Conservation (phyloP, 2,797 vertebrate species). For the Morelia viridis region DNA sequence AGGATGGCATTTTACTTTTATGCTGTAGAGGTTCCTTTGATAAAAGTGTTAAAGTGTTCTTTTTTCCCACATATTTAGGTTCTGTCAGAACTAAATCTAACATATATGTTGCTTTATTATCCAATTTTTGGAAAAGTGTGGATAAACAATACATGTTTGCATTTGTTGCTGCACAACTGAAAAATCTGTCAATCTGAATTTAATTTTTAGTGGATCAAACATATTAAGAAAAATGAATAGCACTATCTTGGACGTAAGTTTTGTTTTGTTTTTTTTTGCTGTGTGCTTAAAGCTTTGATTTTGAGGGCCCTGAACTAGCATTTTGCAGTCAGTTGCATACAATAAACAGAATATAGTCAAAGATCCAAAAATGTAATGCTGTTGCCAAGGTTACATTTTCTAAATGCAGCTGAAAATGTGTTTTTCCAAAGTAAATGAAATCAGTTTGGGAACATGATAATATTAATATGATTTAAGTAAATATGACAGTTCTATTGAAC, state of each 20-base stretch:
- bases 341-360: conserved; percentile 75
- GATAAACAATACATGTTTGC: not conserved
- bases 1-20: not conserved
- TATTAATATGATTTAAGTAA: conserved; percentile 54
- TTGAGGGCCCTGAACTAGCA: conserved; percentile 47
- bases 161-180: not conserved
- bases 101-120: not conserved
- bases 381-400: conserved; percentile 79
- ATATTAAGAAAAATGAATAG: not conserved
- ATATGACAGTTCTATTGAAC: conserved; percentile 27
- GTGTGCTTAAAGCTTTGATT: conserved; percentile 24
- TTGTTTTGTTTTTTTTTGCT: not conserved
- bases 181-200: not conserved
- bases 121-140: not conserved
- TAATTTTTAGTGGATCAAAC: conserved; percentile 1
- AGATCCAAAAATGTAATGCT: conserved; percentile 76
- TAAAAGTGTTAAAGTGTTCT: not conserved
- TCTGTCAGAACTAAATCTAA: not conserved
- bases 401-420: conserved; percentile 76
- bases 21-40: not conserved
- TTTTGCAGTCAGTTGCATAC: conserved; percentile 71
- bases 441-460: conserved; percentile 69
- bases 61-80: not conserved
- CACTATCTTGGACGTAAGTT: not conserved
- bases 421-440: conserved; percentile 72